phyloP scores from a whole-genome alignment of 2,113 vertebrate species.

The Syngnathus typhle region DNA sequence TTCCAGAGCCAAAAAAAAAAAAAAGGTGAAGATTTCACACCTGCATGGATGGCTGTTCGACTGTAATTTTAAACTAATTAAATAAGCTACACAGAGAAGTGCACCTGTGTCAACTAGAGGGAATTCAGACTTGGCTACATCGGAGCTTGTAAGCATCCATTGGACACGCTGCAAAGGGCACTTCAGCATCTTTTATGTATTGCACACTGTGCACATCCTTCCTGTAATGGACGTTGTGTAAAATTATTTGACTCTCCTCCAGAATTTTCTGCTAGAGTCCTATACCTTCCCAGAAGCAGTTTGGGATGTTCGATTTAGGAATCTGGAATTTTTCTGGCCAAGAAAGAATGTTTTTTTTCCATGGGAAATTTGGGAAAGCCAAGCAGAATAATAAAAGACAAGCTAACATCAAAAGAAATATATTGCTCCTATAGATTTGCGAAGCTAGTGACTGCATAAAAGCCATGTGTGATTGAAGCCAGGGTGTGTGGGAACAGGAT shows the following conservation, averaged over 20 bases:
- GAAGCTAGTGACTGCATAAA: too few relatives aligned
- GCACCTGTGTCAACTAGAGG: conserved; percentile 43
- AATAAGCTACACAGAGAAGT: conserved; percentile 37
- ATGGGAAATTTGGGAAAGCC: neutral
- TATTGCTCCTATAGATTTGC: too few relatives aligned
- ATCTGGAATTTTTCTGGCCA: conserved; percentile 32
- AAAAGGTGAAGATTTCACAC: neutral
- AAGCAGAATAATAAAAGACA: neutral
- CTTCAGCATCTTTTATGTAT: conserved; percentile 32
- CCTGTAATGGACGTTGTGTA: conserved; percentile 17
- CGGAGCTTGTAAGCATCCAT: conserved; percentile 24
- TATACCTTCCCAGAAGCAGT: conserved; percentile 37
- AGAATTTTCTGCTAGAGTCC: neutral
- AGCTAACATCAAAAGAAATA: too few relatives aligned
- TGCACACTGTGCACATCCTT: conserved; percentile 31
- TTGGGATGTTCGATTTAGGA: conserved; percentile 41
- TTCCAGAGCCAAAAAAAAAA: conserved; percentile 1
- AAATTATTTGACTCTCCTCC: conserved; percentile 23
- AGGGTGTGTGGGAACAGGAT: too few relatives aligned
- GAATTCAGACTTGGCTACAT: conserved; percentile 35
- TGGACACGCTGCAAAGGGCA: conserved; percentile 28
- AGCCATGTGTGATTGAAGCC: too few relatives aligned
- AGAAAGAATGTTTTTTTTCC: conserved; percentile 19
- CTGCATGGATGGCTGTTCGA: neutral
- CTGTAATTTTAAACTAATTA: conserved; percentile 47